Evolutionary conservation across 64 coral and sea anemone genomes (phyloP).

Genomic region (Pachyseris speciosa): DNA sequence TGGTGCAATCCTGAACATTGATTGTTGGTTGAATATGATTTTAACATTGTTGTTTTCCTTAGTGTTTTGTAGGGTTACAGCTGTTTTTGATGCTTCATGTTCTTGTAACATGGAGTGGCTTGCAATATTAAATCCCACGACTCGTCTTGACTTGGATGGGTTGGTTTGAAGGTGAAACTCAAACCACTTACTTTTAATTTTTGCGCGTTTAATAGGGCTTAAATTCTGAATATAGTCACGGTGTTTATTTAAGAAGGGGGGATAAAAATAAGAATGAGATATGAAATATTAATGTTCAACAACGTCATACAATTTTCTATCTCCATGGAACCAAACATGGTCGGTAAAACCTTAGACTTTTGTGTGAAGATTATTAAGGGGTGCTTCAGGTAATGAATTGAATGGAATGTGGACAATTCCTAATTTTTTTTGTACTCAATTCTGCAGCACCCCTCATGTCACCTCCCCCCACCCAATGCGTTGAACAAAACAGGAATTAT

Average conservation of each 20-base stretch:
- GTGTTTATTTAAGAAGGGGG: neutral
- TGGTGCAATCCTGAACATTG: neutral
- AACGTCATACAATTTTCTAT: neutral
- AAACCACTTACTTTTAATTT: slow-evolving; percentile 37
- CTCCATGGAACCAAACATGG: no score
- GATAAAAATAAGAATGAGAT: neutral
- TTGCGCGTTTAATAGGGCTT: no score
- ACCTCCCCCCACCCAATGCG: neutral
- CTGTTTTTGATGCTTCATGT: slow-evolving; percentile 63
- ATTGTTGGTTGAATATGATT: slow-evolving; percentile 26
- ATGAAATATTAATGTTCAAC: neutral
- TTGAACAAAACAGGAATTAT: neutral
- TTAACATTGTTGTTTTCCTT: slow-evolving; percentile 20
- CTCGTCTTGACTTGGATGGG: slow-evolving; percentile 38
- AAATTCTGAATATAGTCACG: slow-evolving; percentile 45
- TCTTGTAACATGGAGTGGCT: no score
- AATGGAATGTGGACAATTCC: no score
- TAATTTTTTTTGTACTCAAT: neutral
- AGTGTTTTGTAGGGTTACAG: slow-evolving; percentile 29
- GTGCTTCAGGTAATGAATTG: no score
- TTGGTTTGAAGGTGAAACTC: slow-evolving; percentile 61
- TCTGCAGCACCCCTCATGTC: neutral
- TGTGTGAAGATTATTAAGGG: no score
- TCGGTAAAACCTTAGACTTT: no score
- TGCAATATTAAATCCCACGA: slow-evolving; percentile 78